Evolutionary conservation across 2,888 invertebrate species (phyloP), one percentile per base, ranked within the genome.

Genomic region (Tenthredo amoena): DNA sequence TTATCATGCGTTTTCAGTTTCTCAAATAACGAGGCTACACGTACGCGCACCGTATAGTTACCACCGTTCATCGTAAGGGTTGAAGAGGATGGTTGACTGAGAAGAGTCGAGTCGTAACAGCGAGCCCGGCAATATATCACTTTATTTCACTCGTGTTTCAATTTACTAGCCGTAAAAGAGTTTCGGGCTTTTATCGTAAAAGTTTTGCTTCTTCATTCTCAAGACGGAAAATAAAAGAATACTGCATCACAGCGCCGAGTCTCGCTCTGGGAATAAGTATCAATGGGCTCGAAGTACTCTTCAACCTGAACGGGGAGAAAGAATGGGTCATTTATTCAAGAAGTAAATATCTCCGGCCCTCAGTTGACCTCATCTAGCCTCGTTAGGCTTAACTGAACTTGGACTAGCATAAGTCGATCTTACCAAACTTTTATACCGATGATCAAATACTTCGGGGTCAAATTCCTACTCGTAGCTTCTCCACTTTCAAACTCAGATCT

Each of bases 131-230:
- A 84, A 82, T 83, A 84, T 58, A 83, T 84, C 86, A 87, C 86
- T 91, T 88, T 88, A 88, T 89, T 89, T 88, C 89, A 87, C 86
- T 85, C 85, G 85, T 87, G 88, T 90, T 91, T 91, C 89, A 90
- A 89, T 90, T 89, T 89, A 89, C 87, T 88, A 85, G 86, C 85
- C 85, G 87, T 87, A 87, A 88, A 89, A 89, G 89, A 88, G 89
- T 90, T 90, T 89, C 86, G 86, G 86, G 88, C 87, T 89, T 89
- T 90, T 88, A 90, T 90, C 90, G 88, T 86, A 76, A 87, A 90
- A 90, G 87, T 90, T 90, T 86, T 85, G 76, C 65, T 85, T 86
- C 83, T 68, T n/a, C 68, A 68, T 83, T 83, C 68, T 50, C 68
- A 34, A 71, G 65, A 71, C 47, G 71, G 55, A 71, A 85, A 85